Evolutionary conservation across 2,113 vertebrate species (phyloP).

Genomic region (Aix galericulata): DNA sequence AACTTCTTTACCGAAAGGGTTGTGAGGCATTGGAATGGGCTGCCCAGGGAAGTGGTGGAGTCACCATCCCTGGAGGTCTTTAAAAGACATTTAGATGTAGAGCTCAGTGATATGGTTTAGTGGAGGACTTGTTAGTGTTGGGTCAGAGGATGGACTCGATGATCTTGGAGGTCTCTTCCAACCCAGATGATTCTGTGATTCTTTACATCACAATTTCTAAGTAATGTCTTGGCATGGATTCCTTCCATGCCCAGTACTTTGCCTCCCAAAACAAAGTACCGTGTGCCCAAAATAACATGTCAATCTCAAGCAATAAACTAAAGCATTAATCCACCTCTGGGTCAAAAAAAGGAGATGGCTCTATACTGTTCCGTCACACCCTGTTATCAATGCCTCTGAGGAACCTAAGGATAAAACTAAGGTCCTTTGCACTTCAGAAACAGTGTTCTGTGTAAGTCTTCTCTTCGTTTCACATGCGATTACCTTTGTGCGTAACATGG

Average conservation of each 20-base stretch:
- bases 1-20: no score
- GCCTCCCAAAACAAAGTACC: background rate
- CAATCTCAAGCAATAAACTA: background rate
- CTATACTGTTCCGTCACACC: background rate
- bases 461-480: background rate
- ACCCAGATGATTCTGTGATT: no score
- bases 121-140: no score
- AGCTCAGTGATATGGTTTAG: no score
- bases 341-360: background rate
- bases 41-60: no score
- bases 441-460: background rate
- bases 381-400: background rate
- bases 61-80: no score
- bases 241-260: background rate
- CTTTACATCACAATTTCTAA: background rate
- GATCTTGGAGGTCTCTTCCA: no score
- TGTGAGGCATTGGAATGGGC: no score
- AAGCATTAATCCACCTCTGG: background rate
- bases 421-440: background rate
- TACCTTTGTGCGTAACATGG: background rate
- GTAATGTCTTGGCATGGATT: background rate
- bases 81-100: no score
- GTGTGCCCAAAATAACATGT: background rate
- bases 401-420: background rate
- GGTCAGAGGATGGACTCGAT: no score